Evolutionary conservation across 2,888 invertebrate genomes (phyloP).

Genomic region (Brachypterus glaber): DNA sequence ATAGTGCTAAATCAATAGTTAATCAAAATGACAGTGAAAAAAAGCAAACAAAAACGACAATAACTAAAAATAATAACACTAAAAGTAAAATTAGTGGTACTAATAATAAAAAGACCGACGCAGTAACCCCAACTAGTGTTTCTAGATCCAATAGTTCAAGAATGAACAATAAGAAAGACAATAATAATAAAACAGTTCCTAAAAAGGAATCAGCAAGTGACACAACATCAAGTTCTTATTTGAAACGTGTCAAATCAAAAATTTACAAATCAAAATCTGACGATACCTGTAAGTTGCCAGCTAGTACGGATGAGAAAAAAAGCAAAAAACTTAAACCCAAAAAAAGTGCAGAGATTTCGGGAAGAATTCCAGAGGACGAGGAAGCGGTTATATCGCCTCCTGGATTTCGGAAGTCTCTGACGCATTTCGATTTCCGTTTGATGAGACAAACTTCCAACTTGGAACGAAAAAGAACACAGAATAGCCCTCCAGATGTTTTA

Average conservation of each 20-base stretch:
- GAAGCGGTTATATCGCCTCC: constrained; percentile 23
- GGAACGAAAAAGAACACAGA: constrained; percentile 32
- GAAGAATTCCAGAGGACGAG: constrained; percentile 25
- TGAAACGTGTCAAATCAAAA: constrained; percentile 38
- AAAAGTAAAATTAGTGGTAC: constrained; percentile 14
- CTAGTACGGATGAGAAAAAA: constrained; percentile 24
- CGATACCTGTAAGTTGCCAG: constrained; percentile 29
- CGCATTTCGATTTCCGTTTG: constrained; percentile 35
- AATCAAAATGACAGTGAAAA: constrained; percentile 17
- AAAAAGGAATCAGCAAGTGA: constrained; percentile 15
- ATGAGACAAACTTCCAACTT: constrained; percentile 40
- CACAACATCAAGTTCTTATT: constrained; percentile 29
- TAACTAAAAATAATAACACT: constrained; percentile 17
- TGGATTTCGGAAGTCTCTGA: constrained; percentile 22
- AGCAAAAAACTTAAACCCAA: constrained; percentile 27
- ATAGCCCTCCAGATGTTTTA: constrained; percentile 25
- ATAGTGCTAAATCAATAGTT: constrained; percentile 15
- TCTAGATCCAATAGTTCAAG: constrained; percentile 14
- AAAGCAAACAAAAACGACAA: constrained; percentile 18
- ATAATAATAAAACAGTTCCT: constrained; percentile 13
- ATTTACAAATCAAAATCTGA: constrained; percentile 37
- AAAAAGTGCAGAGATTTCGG: constrained; percentile 19
- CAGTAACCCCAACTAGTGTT: neutral
- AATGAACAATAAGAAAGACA: constrained; percentile 9
- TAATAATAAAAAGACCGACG: constrained; percentile 3